phyloP scores from a whole-genome alignment of 2,888 invertebrate genomes.

The Lampropteryx suffumata region DNA sequence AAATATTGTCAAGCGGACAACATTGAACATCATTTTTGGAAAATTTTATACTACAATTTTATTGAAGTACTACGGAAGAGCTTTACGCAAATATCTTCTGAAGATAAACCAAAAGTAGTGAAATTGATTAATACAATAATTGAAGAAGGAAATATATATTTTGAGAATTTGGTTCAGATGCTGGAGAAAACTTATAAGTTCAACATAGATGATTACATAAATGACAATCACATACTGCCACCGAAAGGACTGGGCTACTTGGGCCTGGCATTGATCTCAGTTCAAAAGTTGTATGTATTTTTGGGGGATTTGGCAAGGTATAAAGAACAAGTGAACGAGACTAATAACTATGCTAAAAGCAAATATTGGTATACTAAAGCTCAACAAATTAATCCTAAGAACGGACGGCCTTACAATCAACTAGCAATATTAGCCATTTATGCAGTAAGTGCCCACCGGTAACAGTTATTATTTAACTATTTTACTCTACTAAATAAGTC shows the following conservation, averaged over 20 bases:
- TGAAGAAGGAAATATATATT: slow-evolving; percentile 91
- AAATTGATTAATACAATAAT: slow-evolving; percentile 86
- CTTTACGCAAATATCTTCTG: slow-evolving; percentile 83
- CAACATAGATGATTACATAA: slow-evolving; percentile 84
- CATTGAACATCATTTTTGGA: slow-evolving; percentile 96
- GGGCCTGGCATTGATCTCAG: slow-evolving; percentile 90
- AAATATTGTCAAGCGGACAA: slow-evolving; percentile 94
- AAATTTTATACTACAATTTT: slow-evolving; percentile 93
- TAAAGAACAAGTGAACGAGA: slow-evolving; percentile 91
- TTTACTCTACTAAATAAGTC: too few species aligned
- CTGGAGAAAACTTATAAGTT: slow-evolving; percentile 91
- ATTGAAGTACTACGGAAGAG: slow-evolving; percentile 91
- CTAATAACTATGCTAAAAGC: slow-evolving; percentile 88
- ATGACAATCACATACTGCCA: slow-evolving; percentile 81
- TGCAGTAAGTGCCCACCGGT: slow-evolving; percentile 81
- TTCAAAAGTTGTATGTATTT: slow-evolving; percentile 94
- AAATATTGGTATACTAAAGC: slow-evolving; percentile 96
- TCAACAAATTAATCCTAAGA: slow-evolving; percentile 96
- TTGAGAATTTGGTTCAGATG: slow-evolving; percentile 87
- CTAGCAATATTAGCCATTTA: slow-evolving; percentile 94
- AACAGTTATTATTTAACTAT: too few species aligned
- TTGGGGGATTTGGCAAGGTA: slow-evolving; percentile 97
- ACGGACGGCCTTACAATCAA: slow-evolving; percentile 97
- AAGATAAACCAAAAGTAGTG: slow-evolving; percentile 85
- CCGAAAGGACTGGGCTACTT: slow-evolving; percentile 86